phyloP scores from a whole-genome alignment of 2,113 vertebrate genomes.

The Oxygymnocypris stewartii region DNA sequence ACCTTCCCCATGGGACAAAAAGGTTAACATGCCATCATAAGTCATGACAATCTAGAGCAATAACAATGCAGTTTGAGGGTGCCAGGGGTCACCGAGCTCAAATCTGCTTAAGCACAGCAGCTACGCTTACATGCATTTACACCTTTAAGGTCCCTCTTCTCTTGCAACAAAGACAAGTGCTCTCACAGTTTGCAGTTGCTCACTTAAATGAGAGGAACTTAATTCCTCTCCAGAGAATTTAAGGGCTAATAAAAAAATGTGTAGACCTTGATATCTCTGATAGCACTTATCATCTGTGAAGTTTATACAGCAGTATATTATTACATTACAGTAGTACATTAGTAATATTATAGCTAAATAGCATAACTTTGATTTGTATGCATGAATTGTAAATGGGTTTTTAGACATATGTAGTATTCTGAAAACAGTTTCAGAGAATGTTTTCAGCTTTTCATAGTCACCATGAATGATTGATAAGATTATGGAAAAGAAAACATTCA shows the following conservation, averaged over 20 bases:
- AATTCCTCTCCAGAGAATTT: neutral
- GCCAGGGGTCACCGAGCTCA: neutral
- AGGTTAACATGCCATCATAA: slow-evolving; percentile 59
- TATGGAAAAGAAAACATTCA: too few species aligned
- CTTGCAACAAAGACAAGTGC: slow-evolving; percentile 14
- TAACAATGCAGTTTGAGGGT: slow-evolving; percentile 13
- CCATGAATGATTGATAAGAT: too few species aligned
- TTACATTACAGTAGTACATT: neutral
- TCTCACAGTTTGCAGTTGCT: slow-evolving; percentile 6
- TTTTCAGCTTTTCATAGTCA: too few species aligned
- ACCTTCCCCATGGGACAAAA: slow-evolving; percentile 45
- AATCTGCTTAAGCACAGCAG: neutral
- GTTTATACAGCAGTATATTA: neutral
- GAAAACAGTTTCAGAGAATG: too few species aligned
- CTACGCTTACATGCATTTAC: slow-evolving; percentile 27
- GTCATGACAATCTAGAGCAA: slow-evolving; percentile 35
- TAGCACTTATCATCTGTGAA: slow-evolving; percentile 1
- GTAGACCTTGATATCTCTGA: neutral
- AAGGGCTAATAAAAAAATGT: slow-evolving; percentile 15
- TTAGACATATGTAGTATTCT: too few species aligned
- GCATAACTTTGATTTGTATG: neutral
- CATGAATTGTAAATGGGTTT: too few species aligned
- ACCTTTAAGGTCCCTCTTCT: neutral
- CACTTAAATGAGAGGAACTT: neutral
- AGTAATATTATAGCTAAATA: neutral